These are phyloP conservation scores for Jacana jacana DNA, from an alignment of 2,113 vertebrate species.

Conservation along the genomic window DNA sequence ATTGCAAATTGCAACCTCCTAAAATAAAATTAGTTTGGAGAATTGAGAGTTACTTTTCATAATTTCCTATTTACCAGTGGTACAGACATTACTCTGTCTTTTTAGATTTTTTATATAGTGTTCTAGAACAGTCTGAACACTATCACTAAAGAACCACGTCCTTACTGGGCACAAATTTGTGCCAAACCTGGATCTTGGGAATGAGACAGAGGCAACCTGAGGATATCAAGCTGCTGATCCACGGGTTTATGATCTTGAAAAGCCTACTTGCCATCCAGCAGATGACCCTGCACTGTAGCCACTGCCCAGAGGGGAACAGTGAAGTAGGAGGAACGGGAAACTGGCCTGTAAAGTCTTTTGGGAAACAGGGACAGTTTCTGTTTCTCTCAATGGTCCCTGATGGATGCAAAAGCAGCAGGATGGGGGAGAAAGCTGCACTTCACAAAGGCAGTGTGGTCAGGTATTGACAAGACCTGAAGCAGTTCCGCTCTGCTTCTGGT, in stretches of 20 bases:
- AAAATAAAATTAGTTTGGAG: not conserved
- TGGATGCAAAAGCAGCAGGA: not conserved
- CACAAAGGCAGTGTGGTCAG: not conserved
- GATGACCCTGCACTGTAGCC: too few relatives aligned
- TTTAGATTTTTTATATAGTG: not conserved
- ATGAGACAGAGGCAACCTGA: not conserved
- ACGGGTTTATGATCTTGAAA: not conserved
- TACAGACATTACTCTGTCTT: not conserved
- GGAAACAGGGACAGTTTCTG: not conserved
- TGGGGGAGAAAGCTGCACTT: not conserved
- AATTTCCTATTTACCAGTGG: not conserved
- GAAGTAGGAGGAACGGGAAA: not conserved
- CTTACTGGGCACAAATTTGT: not conserved
- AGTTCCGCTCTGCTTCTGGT: not conserved
- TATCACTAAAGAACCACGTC: not conserved
- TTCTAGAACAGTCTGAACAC: not conserved
- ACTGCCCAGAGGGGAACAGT: not conserved
- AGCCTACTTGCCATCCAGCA: not conserved
- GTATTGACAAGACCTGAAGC: not conserved
- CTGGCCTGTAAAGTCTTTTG: accelerated
- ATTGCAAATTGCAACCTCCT: not conserved
- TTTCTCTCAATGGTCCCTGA: not conserved
- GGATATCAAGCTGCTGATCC: not conserved
- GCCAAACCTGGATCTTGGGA: not conserved
- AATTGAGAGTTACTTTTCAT: not conserved